Conservation (phyloP, 2,888 invertebrate species). For the Macaria liturata region DNA sequence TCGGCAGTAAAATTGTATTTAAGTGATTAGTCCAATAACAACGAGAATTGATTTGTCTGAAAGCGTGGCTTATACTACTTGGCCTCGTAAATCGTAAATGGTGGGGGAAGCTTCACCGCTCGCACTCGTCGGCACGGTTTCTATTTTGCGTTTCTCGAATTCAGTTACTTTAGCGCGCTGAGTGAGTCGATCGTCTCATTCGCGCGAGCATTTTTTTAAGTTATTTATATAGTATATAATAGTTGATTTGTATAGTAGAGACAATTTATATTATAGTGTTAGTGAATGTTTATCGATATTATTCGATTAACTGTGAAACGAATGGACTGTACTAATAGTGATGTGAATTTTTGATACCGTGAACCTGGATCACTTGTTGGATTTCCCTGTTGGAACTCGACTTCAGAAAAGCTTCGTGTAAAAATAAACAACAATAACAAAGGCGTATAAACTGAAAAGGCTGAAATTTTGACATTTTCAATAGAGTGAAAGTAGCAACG, state of each 20-base stretch:
- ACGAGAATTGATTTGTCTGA: slow-evolving; percentile 54
- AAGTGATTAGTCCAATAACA: too few relatives aligned
- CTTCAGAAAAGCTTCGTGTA: slow-evolving; percentile 61
- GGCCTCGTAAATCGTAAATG: slow-evolving; percentile 75
- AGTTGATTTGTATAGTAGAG: slow-evolving; percentile 54
- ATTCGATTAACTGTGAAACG: slow-evolving; percentile 45
- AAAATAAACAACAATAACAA: slow-evolving; percentile 45
- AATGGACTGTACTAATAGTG: slow-evolving; percentile 61
- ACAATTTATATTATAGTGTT: slow-evolving; percentile 50
- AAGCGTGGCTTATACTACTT: slow-evolving; percentile 62
- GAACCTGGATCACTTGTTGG: slow-evolving; percentile 56
- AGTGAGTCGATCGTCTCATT: slow-evolving; percentile 56
- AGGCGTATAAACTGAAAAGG: slow-evolving; percentile 44
- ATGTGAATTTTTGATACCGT: slow-evolving; percentile 59
- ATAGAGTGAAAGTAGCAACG: slow-evolving; percentile 62
- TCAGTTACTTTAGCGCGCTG: slow-evolving; percentile 76
- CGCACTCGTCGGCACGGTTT: slow-evolving; percentile 74
- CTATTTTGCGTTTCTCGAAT: slow-evolving; percentile 81
- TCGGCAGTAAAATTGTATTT: too few relatives aligned
- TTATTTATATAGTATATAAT: slow-evolving; percentile 64
- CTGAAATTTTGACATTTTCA: slow-evolving; percentile 63
- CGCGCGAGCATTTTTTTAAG: slow-evolving; percentile 66
- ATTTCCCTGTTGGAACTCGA: slow-evolving; percentile 35
- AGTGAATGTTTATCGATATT: slow-evolving; percentile 55
- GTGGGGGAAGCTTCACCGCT: slow-evolving; percentile 69